These are phyloP conservation scores for Callaeas wilsoni DNA, from an alignment of 2,113 vertebrate species.

Conservation along the genomic window DNA sequence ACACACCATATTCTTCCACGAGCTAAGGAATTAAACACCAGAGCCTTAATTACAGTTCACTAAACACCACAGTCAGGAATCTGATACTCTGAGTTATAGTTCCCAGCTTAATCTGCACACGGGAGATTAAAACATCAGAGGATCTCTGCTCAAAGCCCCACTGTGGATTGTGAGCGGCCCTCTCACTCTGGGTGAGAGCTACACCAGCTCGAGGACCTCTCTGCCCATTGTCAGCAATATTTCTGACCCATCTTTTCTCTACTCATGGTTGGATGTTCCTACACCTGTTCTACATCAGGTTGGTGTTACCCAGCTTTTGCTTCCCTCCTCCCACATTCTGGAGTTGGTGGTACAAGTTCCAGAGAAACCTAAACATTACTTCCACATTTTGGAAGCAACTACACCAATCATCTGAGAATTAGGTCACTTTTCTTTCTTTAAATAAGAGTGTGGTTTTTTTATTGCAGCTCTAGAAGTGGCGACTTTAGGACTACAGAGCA, in stretches of 20 bases:
- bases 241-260: not conserved
- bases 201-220: not conserved
- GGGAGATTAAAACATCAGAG: not conserved
- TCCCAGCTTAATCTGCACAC: not conserved
- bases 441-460: not conserved
- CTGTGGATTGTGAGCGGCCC: not conserved
- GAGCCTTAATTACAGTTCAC: not conserved
- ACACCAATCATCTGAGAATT: not conserved
- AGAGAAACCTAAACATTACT: not conserved
- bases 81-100: not conserved
- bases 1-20: not conserved
- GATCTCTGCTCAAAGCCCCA: not conserved
- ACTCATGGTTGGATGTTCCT: rapidly evolving
- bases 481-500: not conserved
- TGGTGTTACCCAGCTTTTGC: not conserved
- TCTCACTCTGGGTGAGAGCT: not conserved
- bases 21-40: not conserved
- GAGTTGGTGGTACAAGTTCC: not conserved
- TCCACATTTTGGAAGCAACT: not conserved
- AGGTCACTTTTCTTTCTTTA: not conserved
- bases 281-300: not conserved
- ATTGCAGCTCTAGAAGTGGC: not conserved
- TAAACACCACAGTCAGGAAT: not conserved
- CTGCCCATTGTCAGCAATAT: not conserved
- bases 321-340: not conserved